Base-by-base conservation (phyloP, 2,113 vertebrate genomes). In the Ornithorhynchus anatinus region DNA sequence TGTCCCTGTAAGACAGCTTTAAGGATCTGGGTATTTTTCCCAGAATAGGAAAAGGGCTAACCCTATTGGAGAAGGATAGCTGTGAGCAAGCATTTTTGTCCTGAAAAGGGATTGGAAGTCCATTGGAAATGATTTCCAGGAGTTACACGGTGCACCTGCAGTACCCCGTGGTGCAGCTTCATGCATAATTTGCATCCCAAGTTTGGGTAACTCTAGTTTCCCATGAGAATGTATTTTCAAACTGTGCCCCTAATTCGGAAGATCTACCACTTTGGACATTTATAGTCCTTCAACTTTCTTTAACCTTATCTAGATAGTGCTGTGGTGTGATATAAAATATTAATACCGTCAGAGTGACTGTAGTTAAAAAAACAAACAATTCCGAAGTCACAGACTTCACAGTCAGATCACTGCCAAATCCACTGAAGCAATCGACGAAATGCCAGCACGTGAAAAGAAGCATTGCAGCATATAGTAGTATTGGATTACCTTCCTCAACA, bases 361-460 rank as follows among this genome's bases (percentile, higher is more conserved):
- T 31, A 65, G 10, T 47, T n/a, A 42, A 45, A 29, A 37, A 19
- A 31, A 77, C 52, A 53, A 53, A 16, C 0, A 77, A 3, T 53
- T 69, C 58, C 59, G 53, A 39, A 60, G 53, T 52, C 60, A 10
- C 67, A 42, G 61, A 54, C 2, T 66, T 20, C 37, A n/a, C n/a
- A n/a, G n/a, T 35, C 69, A 74, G 73, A 79, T 77, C 73, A 78
- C 84, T 79, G 71, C 65, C 6, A 72, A 37, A 7, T n/a, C 42
- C 9, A 50, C 64, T 66, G 40, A 57, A 54, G 66, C 67, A 75
- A 8, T 62, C 69, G 54, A 72, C 56, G 47, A 29, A 82, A 68
- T 72, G 56, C 68, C 47, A 2, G 3, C 62, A 47, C 50, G 75
- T 75, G 5, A 67, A 38, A 82, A 25, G 58, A 53, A 69, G 5